A percentile compares a stretch with the other conserved stretches of the same genome.
Evolutionary conservation across 2,888 invertebrate genomes (phyloP).

Genomic region (Acanthosepion lycidas): DNA sequence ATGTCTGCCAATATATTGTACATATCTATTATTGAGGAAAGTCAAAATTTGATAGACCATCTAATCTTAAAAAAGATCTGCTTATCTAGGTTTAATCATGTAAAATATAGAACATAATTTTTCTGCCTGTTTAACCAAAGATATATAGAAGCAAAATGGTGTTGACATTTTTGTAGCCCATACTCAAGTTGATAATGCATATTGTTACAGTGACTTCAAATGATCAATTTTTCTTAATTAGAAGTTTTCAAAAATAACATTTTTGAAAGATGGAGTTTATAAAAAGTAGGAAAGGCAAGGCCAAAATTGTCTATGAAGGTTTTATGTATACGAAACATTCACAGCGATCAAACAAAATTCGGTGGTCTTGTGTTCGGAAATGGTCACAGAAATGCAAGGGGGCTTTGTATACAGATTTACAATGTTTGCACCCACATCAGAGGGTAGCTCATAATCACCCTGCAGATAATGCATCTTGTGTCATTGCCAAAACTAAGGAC

Average conservation of each 20-base stretch:
- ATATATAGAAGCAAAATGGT: too few species aligned
- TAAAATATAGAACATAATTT: too few species aligned
- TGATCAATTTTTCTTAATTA: neutral
- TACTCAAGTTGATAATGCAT: neutral
- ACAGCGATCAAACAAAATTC: neutral
- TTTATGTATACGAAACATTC: constrained; percentile 15
- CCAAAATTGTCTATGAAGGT: constrained; percentile 21
- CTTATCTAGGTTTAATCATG: too few species aligned
- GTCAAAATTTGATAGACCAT: too few species aligned
- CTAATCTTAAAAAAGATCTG: too few species aligned
- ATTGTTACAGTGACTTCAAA: neutral
- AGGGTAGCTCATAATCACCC: neutral
- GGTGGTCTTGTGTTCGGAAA: neutral
- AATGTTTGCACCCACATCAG: neutral
- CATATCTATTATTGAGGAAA: too few species aligned
- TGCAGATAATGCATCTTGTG: neutral
- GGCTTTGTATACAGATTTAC: neutral
- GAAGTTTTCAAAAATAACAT: neutral
- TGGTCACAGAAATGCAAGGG: constrained; percentile 11
- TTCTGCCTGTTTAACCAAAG: too few species aligned
- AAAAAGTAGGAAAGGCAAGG: constrained; percentile 2
- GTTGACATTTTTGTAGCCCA: neutral
- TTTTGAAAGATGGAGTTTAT: neutral
- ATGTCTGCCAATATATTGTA: too few species aligned
- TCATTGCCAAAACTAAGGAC: neutral